These are phyloP conservation scores for Catocala nupta DNA, from an alignment of 2,888 invertebrate genomes.

Conservation along the genomic window DNA sequence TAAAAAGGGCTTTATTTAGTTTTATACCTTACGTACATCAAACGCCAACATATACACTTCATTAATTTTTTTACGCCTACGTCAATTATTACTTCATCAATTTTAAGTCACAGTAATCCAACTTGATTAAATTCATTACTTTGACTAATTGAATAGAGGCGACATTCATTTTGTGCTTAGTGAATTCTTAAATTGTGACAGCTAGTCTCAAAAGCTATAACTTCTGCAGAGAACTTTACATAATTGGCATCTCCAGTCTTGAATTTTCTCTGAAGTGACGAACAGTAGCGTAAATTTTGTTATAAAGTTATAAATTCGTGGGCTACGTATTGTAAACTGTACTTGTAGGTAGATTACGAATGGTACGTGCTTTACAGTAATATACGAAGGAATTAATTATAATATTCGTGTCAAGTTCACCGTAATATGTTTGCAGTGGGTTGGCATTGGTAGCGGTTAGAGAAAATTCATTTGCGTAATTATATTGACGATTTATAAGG, in stretches of 20 bases:
- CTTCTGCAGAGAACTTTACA: conserved; percentile 72
- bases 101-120: conserved; percentile 7
- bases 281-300: conserved; percentile 60
- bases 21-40: too few species aligned
- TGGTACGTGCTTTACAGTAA: conserved; percentile 44
- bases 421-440: conserved; percentile 40
- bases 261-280: conserved; percentile 53
- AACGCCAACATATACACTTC: too few species aligned
- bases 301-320: conserved; percentile 55
- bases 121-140: conserved; percentile 33
- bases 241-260: conserved; percentile 68
- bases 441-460: conserved; percentile 25
- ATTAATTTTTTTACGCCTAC: too few species aligned
- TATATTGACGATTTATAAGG: conserved; percentile 45
- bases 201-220: conserved; percentile 71
- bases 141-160: conserved; percentile 30
- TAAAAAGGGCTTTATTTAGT: too few species aligned
- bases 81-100: too few species aligned
- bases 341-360: conserved; percentile 37
- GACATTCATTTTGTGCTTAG: conserved; percentile 38
- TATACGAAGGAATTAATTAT: conserved; percentile 50
- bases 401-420: conserved; percentile 48
- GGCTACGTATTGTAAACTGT: conserved; percentile 38
- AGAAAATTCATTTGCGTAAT: conserved; percentile 46
- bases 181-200: conserved; percentile 64